Evolutionary conservation across 1,140 invertebrate genomes (phyloP), one percentile per base, ranked within the genome.

Genomic region (Lordiphosa clarofinis): DNA sequence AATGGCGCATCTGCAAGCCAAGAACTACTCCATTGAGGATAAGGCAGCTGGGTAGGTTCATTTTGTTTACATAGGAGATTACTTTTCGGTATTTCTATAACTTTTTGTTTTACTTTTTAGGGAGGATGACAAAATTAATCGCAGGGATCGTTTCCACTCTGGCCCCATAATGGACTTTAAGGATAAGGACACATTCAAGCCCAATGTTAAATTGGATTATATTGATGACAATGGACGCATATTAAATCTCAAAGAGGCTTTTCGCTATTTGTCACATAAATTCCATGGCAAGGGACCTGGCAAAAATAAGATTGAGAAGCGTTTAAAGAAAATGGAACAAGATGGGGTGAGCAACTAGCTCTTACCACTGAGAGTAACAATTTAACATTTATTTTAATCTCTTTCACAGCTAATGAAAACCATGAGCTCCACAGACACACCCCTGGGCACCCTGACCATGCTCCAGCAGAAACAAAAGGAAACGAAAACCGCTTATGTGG

Each of bases 231-330:
- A 96, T 88, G 98, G 98, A 2, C 89, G 91, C 37, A 92, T 95
- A 52, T 91, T 99, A 49, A 96, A 94, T 73, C 93, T 94, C 21
- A 99, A 99, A 89, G 98, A 99, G 92, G 99, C 99, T 11, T 99
- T 99, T 90, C 92, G 95, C 71, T 96, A 96, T 91, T 90, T 98
- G 10, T 98, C 96, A 11, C 98, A 99, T 89, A 98, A 99, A 90
- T 99, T 99, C 89, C 99, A 99, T 91, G 99, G 99, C 13, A 99
- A 99, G 91, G 98, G 97, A 11, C 97, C 98, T 6, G 98, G 98
- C 42, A 99, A 99, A 89, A 99, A 99, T 91, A 99, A 99, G 90
- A 93, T 94, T 73, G 99, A 99, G 89, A 99, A 99, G 89, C 92
- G 98, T 81, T 94, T 97, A 90, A 98, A 98, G 88, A 99, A 99